Conservation (phyloP, 2,113 vertebrate genomes). For the Rousettus leschenaultii region DNA sequence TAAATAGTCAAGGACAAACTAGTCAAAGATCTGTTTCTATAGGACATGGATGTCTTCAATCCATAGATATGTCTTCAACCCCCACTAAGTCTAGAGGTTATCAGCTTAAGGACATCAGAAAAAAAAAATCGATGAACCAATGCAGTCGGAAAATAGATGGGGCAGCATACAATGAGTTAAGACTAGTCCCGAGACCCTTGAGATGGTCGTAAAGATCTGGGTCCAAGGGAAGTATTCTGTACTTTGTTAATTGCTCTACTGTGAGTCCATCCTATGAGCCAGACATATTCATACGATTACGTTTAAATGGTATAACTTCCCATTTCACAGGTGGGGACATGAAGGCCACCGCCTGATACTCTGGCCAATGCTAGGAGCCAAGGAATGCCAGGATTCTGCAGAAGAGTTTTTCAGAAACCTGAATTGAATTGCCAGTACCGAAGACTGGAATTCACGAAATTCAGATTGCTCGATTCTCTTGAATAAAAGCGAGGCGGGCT, state of each 20-base stretch:
- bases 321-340: background rate
- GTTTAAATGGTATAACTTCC: background rate
- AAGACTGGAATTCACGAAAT: background rate
- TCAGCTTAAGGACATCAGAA: background rate
- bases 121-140: too few species aligned
- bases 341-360: fast-evolving
- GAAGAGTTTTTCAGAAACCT: background rate
- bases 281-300: background rate
- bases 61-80: background rate
- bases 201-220: background rate
- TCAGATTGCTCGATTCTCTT: background rate
- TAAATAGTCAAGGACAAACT: background rate
- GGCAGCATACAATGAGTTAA: fast-evolving
- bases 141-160: background rate
- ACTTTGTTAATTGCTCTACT: too few species aligned
- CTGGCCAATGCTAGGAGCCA: background rate
- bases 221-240: background rate
- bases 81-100: background rate
- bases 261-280: background rate
- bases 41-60: too few species aligned
- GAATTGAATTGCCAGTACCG: background rate
- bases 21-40: background rate
- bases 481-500: background rate
- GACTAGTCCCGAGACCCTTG: background rate
- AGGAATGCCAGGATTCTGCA: background rate